Evolutionary conservation across 2,797 vertebrate genomes (phyloP), one percentile per base, ranked within the genome.

Genomic region (Mormyrops attenuatus): DNA sequence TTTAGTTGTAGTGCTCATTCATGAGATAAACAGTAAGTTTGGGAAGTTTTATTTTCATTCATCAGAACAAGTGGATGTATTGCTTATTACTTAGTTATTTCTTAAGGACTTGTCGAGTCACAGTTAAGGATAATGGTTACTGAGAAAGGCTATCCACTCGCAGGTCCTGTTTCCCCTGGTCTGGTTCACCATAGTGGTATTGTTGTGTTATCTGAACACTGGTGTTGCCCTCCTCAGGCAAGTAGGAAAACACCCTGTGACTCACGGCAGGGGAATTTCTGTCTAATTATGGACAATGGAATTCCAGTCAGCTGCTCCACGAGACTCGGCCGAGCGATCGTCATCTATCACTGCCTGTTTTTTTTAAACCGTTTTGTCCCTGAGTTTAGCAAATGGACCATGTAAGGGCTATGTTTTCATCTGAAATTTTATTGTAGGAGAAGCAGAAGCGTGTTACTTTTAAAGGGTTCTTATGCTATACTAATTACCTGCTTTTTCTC

Each of bases 181-280:
- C 57, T 13, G 26, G 57, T 49, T 52, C 26, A 34, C 41, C 57
- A 49, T 66, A 89, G 53, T 63, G 15, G 53, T 44, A 49, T 63
- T 17, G 89, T 52, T 86, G 55, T 90, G 90, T 88, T 88, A 84
- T 88, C 57, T 89, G 88, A 91, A 47, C 49, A 85, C 80, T 85
- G 69, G 26, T 92, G 89, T 90, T 90, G 57, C 49, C 90, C 90
- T 90, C 87, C 52, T 34, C 9, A 80, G 73, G 80, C 69, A 80
- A 47, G 49, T 77, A 91, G 88, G 90, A 90, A 93, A 94, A 93
- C 93, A 91, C 91, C 93, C 90, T n/a, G 88, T 93, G 93, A 94
- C 89, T 94, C 93, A 95, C 30, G 3, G 9, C 89, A 20, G 44
- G 90, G 93, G 91, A 93, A 92, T 93, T 90, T 90, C 92, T 92